A percentile compares a stretch with the other conserved stretches of the same genome.
These are phyloP conservation scores for Rhabdomys dilectus DNA, from an alignment of 2,113 vertebrate genomes.

Conservation along the genomic window DNA sequence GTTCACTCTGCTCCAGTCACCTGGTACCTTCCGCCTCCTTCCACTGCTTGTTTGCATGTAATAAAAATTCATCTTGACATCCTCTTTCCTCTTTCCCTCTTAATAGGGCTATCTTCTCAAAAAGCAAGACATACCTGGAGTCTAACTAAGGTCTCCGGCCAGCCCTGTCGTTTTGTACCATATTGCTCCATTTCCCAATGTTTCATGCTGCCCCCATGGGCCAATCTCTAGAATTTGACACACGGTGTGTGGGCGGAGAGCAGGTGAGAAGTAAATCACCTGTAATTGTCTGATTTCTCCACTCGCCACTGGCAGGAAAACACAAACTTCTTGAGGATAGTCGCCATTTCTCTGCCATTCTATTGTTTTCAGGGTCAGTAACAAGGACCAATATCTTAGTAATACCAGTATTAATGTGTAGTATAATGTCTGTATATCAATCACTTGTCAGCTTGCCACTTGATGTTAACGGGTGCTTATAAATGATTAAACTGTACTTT, in stretches of 20 bases:
- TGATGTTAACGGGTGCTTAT: neutral
- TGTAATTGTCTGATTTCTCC: neutral
- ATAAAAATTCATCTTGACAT: neutral
- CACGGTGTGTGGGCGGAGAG: neutral
- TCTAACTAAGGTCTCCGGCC: neutral
- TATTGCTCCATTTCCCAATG: neutral
- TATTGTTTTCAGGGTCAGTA: neutral
- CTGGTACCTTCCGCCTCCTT: neutral
- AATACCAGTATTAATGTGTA: neutral
- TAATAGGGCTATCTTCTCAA: neutral
- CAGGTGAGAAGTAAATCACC: neutral
- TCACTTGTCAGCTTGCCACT: slow-evolving; percentile 16
- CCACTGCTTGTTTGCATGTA: neutral
- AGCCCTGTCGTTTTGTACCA: neutral
- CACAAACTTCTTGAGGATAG: neutral
- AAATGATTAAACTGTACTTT: neutral
- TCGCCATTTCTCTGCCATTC: neutral
- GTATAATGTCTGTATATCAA: neutral
- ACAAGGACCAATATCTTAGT: neutral
- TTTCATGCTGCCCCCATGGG: neutral
- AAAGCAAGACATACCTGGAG: neutral
- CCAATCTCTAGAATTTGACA: neutral
- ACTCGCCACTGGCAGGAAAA: neutral
- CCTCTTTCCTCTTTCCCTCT: neutral
- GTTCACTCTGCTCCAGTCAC: neutral